These are phyloP conservation scores for Operophtera brumata DNA, from an alignment of 2,888 invertebrate species.

Conservation along the genomic window DNA sequence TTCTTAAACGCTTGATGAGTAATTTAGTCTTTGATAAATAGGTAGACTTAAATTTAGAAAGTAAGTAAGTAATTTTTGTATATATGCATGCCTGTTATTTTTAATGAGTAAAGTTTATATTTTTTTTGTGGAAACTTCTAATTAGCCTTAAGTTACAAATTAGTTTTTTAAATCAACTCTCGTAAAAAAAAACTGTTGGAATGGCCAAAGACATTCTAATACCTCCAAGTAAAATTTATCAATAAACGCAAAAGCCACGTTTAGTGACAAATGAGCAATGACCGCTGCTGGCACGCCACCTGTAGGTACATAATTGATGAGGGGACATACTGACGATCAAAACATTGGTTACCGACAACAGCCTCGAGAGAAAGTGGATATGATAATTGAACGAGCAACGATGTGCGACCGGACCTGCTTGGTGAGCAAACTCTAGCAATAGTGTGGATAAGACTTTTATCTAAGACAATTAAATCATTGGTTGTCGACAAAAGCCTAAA, in stretches of 20 bases:
- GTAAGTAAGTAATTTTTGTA: too few species aligned
- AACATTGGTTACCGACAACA: slow-evolving; percentile 43
- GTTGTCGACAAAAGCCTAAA: slow-evolving; percentile 47
- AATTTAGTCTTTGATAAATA: too few species aligned
- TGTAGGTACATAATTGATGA: slow-evolving; percentile 7
- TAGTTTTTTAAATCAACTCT: too few species aligned
- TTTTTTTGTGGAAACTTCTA: too few species aligned
- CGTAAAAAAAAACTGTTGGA: too few species aligned
- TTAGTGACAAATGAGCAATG: not conserved
- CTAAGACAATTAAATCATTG: slow-evolving; percentile 13
- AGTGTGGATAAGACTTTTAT: slow-evolving; percentile 41
- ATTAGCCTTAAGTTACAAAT: too few species aligned
- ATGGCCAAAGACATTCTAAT: too few species aligned
- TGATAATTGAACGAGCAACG: slow-evolving; percentile 74
- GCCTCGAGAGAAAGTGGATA: slow-evolving; percentile 76
- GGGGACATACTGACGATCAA: slow-evolving; percentile 22
- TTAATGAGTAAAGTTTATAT: too few species aligned
- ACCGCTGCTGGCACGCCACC: slow-evolving; percentile 7
- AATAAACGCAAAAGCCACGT: not conserved
- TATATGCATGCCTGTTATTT: too few species aligned
- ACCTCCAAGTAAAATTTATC: not conserved
- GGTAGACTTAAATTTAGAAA: too few species aligned
- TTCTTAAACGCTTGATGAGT: too few species aligned
- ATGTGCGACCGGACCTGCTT: slow-evolving; percentile 60
- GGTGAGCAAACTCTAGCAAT: slow-evolving; percentile 28